These are phyloP conservation scores for Apis mellifera DNA, from an alignment of 1,140 invertebrate species.

Conservation along the genomic window Amel_HAv3.1 CM009946.2:2570001-2570500, in stretches of 20 bases:
- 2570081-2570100: neutral
- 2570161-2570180: neutral
- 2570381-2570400: neutral
- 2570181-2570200: neutral
- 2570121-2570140: neutral
- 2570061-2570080: neutral
- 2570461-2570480: too few relatives aligned
- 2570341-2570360: too few relatives aligned
- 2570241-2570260: neutral
- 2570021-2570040: neutral
- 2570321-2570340: too few relatives aligned
- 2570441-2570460: too few relatives aligned
- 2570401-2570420: neutral
- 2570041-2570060: neutral
- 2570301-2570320: constrained; percentile 8
- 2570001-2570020: too few relatives aligned
- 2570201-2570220: neutral
- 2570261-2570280: neutral
- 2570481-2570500: too few relatives aligned
- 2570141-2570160: too few relatives aligned
- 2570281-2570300: neutral
- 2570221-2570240: too few relatives aligned
- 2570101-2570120: neutral
- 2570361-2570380: neutral
- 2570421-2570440: neutral